Evolutionary conservation across 2,888 invertebrate species (phyloP), one percentile per base, ranked within the genome.

Genomic region (Epirrita christyi): DNA sequence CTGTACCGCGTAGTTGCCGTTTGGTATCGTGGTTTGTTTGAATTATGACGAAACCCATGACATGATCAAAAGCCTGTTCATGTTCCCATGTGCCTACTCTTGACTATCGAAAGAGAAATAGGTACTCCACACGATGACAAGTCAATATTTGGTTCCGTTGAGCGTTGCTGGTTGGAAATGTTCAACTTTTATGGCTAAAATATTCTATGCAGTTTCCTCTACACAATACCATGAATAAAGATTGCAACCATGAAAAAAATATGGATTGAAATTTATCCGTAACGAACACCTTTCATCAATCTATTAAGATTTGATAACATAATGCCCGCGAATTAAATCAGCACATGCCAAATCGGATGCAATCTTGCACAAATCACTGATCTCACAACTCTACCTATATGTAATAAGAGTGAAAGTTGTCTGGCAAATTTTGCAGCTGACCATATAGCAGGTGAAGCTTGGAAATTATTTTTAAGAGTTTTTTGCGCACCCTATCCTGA

Each of bases 291-390:
- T 54, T 60, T 61, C 42, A 54, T 55, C 40, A 55, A 47, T 51
- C 15, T 51, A 45, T 15, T 34, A 43, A 47, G 46, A 59, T 59
- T 59, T 45, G 40, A 48, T 50, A 44, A 52, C 46, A 40, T 36
- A 58, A 61, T 57, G n/a, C 6, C 43, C 32, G 54, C 27, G 48
- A 61, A 60, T 61, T 47, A 60, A 60, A 49, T 58, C 53, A 43
- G 61, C 68, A 63, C 63, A 67, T 66, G 63, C 63, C 63, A 58
- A 63, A 64, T 61, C 43, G 28, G 28, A 6, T 46, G 14, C 37
- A 45, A 42, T 2, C 15, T 11, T 44, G 13, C n/a, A 42, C 14
- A 15, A 36, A 49, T 36, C 0, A n/a, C n/a, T 37, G n/a, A 59
- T 1, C 48, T 15, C 43, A 32, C 0, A 32, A 32, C 8, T 9